Conservation (phyloP, 2,888 invertebrate genomes). For the Aleiodes testaceus region DNA sequence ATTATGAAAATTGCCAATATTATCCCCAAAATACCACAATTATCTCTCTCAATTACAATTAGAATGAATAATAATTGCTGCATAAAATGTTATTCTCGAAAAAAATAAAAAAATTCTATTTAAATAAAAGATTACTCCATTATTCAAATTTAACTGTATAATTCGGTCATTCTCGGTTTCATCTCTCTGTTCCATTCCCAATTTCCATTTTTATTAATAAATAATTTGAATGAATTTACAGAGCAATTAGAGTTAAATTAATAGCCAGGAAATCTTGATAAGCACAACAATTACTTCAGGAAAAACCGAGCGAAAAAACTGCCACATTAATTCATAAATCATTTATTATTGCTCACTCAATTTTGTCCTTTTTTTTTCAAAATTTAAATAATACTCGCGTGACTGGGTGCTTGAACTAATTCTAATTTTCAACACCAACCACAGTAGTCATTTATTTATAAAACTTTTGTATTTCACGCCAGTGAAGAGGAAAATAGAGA, state of each 20-base stretch:
- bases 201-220: not conserved
- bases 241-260: not conserved
- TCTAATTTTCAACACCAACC: constrained; percentile 11
- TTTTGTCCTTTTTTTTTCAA: not conserved
- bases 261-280: not conserved
- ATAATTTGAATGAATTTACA: not conserved
- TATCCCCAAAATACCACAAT: too few relatives aligned
- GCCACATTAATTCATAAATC: constrained; percentile 12
- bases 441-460: constrained; percentile 9
- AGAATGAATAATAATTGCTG: too few relatives aligned
- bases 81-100: too few relatives aligned
- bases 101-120: too few relatives aligned
- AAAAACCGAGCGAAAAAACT: not conserved
- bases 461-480: constrained; percentile 19
- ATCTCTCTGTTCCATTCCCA: too few relatives aligned
- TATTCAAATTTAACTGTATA: too few relatives aligned
- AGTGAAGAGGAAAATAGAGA: constrained; percentile 5
- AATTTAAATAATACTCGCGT: constrained; percentile 2
- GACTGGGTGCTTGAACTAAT: not conserved
- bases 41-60: too few relatives aligned
- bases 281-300: not conserved
- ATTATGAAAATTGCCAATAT: too few relatives aligned
- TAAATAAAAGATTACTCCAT: too few relatives aligned
- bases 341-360: constrained; percentile 8
- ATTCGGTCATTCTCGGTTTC: too few relatives aligned